Conservation (phyloP, 2,113 vertebrate species). For the Heteronetta atricapilla region DNA sequence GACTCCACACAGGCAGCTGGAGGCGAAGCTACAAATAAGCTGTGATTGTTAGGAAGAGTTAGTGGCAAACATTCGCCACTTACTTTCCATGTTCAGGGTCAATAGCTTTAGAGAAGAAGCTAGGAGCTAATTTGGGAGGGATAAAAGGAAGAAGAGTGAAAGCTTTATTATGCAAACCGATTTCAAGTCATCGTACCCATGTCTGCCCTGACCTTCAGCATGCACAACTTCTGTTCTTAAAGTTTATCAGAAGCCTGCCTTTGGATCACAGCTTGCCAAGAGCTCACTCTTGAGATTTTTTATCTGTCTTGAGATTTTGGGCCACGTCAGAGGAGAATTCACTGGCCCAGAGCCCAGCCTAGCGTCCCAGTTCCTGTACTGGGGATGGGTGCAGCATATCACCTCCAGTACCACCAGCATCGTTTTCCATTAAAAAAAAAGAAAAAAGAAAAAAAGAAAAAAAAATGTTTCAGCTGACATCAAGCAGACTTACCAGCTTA, state of each 20-base stretch:
- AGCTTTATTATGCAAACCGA: not conserved
- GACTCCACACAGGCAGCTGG: not conserved
- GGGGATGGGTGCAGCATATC: not conserved
- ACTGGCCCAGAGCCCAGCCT: not conserved
- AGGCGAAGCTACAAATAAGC: not conserved
- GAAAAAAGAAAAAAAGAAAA: not conserved
- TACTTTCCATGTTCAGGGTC: not conserved
- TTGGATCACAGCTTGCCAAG: not conserved
- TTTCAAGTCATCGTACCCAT: not conserved
- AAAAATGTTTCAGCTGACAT: not conserved
- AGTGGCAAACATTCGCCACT: not conserved
- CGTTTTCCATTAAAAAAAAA: not conserved
- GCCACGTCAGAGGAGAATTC: not conserved
- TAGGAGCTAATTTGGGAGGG: not conserved
- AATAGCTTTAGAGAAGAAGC: not conserved
- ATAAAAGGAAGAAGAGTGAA: not conserved
- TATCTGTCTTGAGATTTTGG: not conserved
- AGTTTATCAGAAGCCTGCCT: not conserved
- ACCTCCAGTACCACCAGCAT: not conserved
- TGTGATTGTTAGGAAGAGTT: not conserved
- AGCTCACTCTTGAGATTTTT: not conserved
- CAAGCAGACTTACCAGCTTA: not conserved
- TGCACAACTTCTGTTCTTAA: not conserved
- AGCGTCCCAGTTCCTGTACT: not conserved
- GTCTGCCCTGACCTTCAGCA: not conserved